These are phyloP conservation scores for Rhamnusium bicolor DNA, from an alignment of 2,888 invertebrate genomes.

Conservation along the genomic window DNA sequence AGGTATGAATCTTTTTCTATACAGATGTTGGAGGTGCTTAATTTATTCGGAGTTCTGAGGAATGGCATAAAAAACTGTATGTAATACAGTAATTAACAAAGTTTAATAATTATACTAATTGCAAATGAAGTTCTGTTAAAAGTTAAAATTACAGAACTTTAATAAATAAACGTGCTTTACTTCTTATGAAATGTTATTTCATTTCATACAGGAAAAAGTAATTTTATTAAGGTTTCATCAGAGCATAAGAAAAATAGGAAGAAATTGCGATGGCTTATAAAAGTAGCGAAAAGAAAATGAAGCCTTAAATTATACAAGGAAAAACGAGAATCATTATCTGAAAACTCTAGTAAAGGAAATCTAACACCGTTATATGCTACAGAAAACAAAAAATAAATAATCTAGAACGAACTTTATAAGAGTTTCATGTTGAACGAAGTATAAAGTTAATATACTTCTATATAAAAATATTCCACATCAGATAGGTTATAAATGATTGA, in stretches of 20 bases:
- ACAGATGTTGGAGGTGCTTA: too few relatives aligned
- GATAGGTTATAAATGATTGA: neutral
- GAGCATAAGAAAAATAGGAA: slow-evolving; percentile 29
- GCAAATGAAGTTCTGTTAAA: neutral
- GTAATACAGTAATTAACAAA: too few relatives aligned
- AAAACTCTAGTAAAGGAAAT: slow-evolving; percentile 10
- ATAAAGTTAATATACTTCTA: neutral
- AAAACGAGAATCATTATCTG: slow-evolving; percentile 18
- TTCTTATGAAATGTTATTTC: slow-evolving; percentile 23
- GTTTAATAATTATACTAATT: neutral
- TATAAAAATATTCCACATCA: neutral
- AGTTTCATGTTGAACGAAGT: neutral
- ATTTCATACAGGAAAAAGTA: slow-evolving; percentile 25
- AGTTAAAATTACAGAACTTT: slow-evolving; percentile 2
- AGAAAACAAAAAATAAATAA: slow-evolving; percentile 1
- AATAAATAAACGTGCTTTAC: slow-evolving; percentile 19
- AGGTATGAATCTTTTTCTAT: too few relatives aligned
- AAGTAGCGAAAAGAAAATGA: slow-evolving; percentile 20
- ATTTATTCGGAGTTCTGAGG: too few relatives aligned
- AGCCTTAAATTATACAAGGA: slow-evolving; percentile 10
- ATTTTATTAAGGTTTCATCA: slow-evolving; percentile 33
- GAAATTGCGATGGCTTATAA: slow-evolving; percentile 19
- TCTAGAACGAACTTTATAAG: neutral
- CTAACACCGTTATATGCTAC: neutral
- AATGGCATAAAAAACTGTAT: too few relatives aligned